Evolutionary conservation across 2,888 invertebrate species (phyloP).

Genomic region (Odontocolon sp.): DNA sequence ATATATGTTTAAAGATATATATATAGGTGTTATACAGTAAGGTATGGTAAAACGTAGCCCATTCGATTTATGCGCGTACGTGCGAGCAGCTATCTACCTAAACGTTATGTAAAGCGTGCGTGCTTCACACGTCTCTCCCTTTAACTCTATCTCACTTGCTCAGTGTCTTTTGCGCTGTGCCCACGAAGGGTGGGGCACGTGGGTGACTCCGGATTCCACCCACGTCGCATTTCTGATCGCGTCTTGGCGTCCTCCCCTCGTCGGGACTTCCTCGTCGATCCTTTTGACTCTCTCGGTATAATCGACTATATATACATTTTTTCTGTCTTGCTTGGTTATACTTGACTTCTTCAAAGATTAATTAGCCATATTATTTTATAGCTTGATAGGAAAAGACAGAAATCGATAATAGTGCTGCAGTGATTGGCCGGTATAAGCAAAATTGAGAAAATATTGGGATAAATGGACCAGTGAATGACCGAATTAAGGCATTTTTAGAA

Average conservation of each 20-base stretch:
- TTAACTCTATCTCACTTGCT: conserved; percentile 50
- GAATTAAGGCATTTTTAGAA: too few relatives aligned
- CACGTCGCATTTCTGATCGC: conserved; percentile 63
- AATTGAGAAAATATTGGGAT: too few relatives aligned
- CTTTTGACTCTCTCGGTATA: conserved; percentile 21
- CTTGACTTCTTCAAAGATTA: neutral
- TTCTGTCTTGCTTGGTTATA: neutral
- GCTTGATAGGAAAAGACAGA: too few relatives aligned
- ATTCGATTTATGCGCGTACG: conserved; percentile 60
- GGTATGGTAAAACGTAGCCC: conserved; percentile 34
- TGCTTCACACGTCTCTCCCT: conserved; percentile 60
- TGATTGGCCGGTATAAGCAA: too few relatives aligned
- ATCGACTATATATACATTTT: neutral
- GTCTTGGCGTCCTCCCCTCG: conserved; percentile 45
- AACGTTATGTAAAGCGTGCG: conserved; percentile 64
- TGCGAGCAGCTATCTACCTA: conserved; percentile 60
- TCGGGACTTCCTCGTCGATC: conserved; percentile 37
- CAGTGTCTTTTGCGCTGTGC: conserved; percentile 37
- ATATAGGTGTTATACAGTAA: conserved; percentile 7
- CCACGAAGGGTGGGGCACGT: conserved; percentile 69
- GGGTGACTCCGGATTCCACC: conserved; percentile 76
- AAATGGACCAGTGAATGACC: too few relatives aligned
- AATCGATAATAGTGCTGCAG: too few relatives aligned
- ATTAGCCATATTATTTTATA: too few relatives aligned
- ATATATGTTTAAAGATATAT: neutral